Conservation (phyloP, 1,140 invertebrate species). For the Drosophila bocki region DNA sequence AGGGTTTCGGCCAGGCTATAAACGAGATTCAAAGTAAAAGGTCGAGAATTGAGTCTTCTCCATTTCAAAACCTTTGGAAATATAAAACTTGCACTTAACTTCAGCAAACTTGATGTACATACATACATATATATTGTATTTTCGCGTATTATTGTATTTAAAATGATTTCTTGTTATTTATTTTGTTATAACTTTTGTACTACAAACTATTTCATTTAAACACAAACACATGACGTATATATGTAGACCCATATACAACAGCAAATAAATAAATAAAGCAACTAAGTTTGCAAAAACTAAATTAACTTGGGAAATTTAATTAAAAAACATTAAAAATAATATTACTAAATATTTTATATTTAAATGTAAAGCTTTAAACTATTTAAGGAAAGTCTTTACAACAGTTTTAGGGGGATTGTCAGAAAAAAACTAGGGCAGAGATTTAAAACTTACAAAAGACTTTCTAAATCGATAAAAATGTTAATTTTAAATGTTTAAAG, state of each 20-base stretch:
- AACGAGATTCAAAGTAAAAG: background rate
- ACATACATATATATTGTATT: conserved; percentile 33
- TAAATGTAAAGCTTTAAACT: too few relatives aligned
- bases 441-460: too few relatives aligned
- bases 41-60: background rate
- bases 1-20: background rate
- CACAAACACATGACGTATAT: conserved; percentile 46
- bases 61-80: background rate
- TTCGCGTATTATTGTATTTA: conserved; percentile 50
- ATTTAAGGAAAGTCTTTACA: too few relatives aligned
- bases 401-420: too few relatives aligned
- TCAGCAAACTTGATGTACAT: conserved; percentile 26
- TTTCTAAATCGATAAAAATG: too few relatives aligned
- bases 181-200: conserved; percentile 56
- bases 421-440: too few relatives aligned
- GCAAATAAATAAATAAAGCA: conserved; percentile 51
- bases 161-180: conserved; percentile 56
- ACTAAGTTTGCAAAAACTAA: conserved; percentile 32
- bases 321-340: too few relatives aligned
- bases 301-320: too few relatives aligned
- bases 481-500: too few relatives aligned
- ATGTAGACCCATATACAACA: conserved; percentile 34
- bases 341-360: too few relatives aligned
- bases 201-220: conserved; percentile 52
- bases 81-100: background rate